Conservation (phyloP, 2,888 invertebrate genomes). For the Hyposoter dolosus region DNA sequence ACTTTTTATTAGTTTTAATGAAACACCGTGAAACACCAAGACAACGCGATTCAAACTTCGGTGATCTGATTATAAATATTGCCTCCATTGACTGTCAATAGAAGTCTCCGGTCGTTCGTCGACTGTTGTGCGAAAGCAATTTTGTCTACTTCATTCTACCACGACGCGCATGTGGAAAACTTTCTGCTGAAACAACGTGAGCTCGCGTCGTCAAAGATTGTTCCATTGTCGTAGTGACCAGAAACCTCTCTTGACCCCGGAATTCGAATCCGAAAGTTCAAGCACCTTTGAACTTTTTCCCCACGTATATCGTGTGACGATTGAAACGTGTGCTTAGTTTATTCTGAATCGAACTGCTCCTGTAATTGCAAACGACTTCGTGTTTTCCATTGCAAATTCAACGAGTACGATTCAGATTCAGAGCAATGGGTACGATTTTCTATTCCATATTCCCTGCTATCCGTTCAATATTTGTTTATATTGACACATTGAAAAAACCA, state of each 20-base stretch:
- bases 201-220: constrained; percentile 35
- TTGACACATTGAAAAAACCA: not conserved
- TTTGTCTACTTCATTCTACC: not conserved
- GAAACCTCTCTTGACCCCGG: constrained; percentile 61
- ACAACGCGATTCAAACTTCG: not conserved
- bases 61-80: not conserved
- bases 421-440: not conserved
- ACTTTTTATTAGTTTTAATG: not conserved
- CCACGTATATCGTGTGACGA: constrained; percentile 33
- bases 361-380: constrained; percentile 23
- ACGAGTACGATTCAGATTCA: not conserved
- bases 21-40: not conserved
- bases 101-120: constrained; percentile 4
- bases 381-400: constrained; percentile 43
- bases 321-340: constrained; percentile 45
- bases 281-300: constrained; percentile 12
- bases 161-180: constrained; percentile 28
- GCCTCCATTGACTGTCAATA: constrained; percentile 1
- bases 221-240: constrained; percentile 42
- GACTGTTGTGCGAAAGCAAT: not conserved
- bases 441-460: not conserved
- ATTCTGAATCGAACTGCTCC: constrained; percentile 36
- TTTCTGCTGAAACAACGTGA: constrained; percentile 29
- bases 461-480: not conserved
- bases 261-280: constrained; percentile 56